Evolutionary conservation across 2,888 invertebrate species (phyloP).

Genomic region (Lordiphosa fenestrarum): DNA sequence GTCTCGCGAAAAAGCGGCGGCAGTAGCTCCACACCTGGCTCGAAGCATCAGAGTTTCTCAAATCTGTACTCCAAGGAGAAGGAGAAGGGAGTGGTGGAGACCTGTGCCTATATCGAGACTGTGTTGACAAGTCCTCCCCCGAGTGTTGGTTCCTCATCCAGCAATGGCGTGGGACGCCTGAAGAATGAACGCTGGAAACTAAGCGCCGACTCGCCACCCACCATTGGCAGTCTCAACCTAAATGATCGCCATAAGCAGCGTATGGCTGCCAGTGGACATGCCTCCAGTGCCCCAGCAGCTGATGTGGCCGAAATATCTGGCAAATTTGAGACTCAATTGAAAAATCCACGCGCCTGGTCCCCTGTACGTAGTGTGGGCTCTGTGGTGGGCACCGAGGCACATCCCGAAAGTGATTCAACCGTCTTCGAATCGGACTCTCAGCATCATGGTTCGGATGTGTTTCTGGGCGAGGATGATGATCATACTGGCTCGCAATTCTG

Average conservation of each 20-base stretch:
- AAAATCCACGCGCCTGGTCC: conserved; percentile 92
- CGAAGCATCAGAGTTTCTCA: conserved; percentile 87
- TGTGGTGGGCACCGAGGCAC: conserved; percentile 91
- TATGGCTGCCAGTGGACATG: conserved; percentile 63
- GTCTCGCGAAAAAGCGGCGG: conserved; percentile 81
- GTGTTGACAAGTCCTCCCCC: conserved; percentile 85
- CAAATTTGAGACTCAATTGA: conserved; percentile 87
- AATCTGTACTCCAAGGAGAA: conserved; percentile 80
- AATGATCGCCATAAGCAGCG: conserved; percentile 77
- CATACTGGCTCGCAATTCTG: conserved; percentile 85
- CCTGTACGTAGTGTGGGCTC: conserved; percentile 93
- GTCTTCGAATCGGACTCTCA: conserved; percentile 88
- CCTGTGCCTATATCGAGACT: conserved; percentile 78
- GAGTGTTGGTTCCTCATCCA: conserved; percentile 74
- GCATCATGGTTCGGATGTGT: conserved; percentile 87
- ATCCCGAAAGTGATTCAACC: conserved; percentile 91
- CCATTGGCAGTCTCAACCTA: conserved; percentile 78
- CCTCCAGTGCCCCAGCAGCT: conserved; percentile 78
- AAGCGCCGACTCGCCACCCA: conserved; percentile 77
- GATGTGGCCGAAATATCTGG: conserved; percentile 82
- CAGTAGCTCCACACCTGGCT: conserved; percentile 81
- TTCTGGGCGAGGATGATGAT: conserved; percentile 87
- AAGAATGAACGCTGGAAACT: conserved; percentile 79
- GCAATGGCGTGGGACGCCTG: conserved; percentile 78
- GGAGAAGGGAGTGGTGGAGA: conserved; percentile 79